Conservation (phyloP, 1,140 invertebrate species). For the Drosophila varians region DNA sequence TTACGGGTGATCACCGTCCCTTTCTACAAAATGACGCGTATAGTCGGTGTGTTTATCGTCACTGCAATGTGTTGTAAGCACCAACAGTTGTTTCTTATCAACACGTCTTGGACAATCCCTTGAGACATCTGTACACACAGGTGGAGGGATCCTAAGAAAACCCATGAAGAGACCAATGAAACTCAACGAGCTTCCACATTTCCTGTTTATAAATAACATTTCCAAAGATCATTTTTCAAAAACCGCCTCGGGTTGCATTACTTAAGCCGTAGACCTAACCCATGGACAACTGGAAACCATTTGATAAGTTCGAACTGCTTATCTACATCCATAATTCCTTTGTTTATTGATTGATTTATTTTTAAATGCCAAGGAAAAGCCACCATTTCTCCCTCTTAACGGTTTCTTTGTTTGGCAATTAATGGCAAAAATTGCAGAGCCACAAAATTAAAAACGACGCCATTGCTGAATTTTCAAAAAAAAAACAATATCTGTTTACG, state of each 20-base stretch:
- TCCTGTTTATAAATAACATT: neutral
- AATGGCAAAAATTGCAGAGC: slow-evolving; percentile 28
- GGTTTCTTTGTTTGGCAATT: slow-evolving; percentile 55
- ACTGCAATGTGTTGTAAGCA: slow-evolving; percentile 5
- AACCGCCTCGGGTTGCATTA: slow-evolving; percentile 1
- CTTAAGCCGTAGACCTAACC: slow-evolving; percentile 1
- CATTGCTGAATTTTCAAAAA: slow-evolving; percentile 47
- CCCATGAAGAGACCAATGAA: neutral
- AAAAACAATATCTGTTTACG: slow-evolving; percentile 28
- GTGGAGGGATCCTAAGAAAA: neutral
- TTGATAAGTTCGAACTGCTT: slow-evolving; percentile 13
- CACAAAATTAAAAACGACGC: slow-evolving; percentile 48
- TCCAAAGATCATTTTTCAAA: neutral
- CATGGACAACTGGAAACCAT: slow-evolving; percentile 9
- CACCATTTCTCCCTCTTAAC: slow-evolving; percentile 25
- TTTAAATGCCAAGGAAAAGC: slow-evolving; percentile 41
- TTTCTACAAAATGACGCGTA: neutral
- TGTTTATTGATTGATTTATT: slow-evolving; percentile 61
- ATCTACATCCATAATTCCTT: slow-evolving; percentile 46
- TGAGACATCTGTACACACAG: neutral
- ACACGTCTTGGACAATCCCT: slow-evolving; percentile 16
- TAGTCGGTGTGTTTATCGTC: slow-evolving; percentile 13
- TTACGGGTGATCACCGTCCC: slow-evolving; percentile 1
- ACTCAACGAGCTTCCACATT: neutral
- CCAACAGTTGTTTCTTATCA: slow-evolving; percentile 25